These are phyloP conservation scores for Anhinga rufa DNA, from an alignment of 2,113 vertebrate species.

Conservation along the genomic window DNA sequence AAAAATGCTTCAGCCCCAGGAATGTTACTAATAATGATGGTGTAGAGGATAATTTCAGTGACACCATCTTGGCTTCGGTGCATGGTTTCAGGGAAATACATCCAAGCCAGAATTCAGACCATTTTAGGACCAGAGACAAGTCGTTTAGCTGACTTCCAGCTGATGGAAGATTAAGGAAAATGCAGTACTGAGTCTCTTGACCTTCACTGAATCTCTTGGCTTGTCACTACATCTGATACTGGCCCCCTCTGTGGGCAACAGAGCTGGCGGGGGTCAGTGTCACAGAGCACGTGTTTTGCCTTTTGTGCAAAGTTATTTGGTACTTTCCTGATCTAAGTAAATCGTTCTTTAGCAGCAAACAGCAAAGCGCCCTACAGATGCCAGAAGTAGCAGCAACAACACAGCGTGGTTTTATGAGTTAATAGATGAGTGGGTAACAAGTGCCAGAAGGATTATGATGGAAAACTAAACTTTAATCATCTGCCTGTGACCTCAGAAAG, in stretches of 20 bases:
- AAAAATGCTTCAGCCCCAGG: background rate
- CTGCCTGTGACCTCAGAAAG: background rate
- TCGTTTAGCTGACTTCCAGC: background rate
- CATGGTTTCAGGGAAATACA: background rate
- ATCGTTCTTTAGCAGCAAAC: background rate
- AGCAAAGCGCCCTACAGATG: background rate
- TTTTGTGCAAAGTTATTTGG: background rate
- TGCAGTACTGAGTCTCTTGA: background rate
- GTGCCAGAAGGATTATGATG: background rate
- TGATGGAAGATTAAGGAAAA: background rate
- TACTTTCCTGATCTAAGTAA: background rate
- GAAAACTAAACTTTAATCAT: background rate
- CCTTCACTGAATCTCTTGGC: background rate
- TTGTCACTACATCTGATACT: background rate
- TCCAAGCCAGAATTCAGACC: background rate
- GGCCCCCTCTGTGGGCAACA: background rate
- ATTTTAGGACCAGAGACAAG: background rate
- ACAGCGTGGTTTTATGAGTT: background rate
- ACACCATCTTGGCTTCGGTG: background rate
- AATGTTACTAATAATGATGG: background rate
- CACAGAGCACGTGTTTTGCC: background rate
- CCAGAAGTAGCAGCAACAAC: background rate
- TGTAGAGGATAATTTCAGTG: background rate
- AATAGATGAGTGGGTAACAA: background rate
- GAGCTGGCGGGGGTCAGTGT: background rate